Base-by-base conservation (phyloP, 2,113 vertebrate genomes). In the Strigops habroptila region DNA sequence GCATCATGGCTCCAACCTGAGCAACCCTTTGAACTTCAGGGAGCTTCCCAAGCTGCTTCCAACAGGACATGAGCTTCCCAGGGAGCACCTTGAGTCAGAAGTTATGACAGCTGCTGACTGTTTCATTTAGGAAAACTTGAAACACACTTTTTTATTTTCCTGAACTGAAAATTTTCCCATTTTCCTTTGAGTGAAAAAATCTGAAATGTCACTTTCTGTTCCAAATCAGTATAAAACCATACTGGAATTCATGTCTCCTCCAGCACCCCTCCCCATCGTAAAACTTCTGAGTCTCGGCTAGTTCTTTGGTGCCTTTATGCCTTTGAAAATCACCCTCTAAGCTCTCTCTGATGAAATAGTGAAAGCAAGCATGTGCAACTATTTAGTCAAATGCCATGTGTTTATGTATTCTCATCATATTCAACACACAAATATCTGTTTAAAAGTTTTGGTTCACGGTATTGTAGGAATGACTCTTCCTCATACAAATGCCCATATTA, bases 181-280 rank as follows among this genome's bases (percentile, higher is more conserved):
- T 94, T 95, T 90, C 37, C 31, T 95, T 75, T 84, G 31, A 73
- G 49, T 35, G 35, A 48, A 88, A 93, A 81, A 91, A 67, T 91
- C 81, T 94, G 86, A 86, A 95, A 92, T 85, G 78, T 33, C 44
- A 62, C 22, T 92, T 92, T 91, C 89, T 84, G 28, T 65, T 85
- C 59, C 71, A 76, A 41, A 80, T 91, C 70, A 85, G 78, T 49
- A 92, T 49, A 90, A 95, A 91, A 89, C 13, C 48, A 69, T 35
- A 52, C 48, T 86, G 77, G 77, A 91, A 86, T 88, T 91, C 37
- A 76, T 14, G 33, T 84, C 69, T 93, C 60, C 35, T 92, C 24
- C 76, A 93, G 57, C 30, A 88, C 21, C 37, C 35, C 30, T 93
- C 65, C 65, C 46, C 52, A 48, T 60, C 80, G 78, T 86, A 95